Evolutionary conservation across 2,888 invertebrate genomes (phyloP).

Genomic region (Agapetus fuscipes): DNA sequence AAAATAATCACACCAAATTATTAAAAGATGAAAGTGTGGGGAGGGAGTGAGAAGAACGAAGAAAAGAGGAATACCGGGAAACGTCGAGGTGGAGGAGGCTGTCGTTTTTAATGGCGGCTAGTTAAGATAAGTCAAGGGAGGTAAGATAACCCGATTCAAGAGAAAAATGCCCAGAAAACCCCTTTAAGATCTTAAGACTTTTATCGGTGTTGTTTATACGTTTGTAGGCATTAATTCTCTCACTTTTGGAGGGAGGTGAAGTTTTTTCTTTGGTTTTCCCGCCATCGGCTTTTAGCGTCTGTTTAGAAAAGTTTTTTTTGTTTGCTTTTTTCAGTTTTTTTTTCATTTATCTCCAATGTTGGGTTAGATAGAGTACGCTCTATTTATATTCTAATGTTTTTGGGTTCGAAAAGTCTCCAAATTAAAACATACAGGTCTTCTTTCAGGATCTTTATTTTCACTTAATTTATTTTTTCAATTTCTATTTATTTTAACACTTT

Average conservation of each 20-base stretch:
- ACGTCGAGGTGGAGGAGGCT: constrained; percentile 10
- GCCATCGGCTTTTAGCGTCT: constrained; percentile 1
- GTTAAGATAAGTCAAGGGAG: constrained; percentile 19
- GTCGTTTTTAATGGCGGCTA: constrained; percentile 17
- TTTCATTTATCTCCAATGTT: neutral
- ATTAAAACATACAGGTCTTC: too few relatives aligned
- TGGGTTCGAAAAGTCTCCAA: too few relatives aligned
- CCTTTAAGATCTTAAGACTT: constrained; percentile 10
- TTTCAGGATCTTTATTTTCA: too few relatives aligned
- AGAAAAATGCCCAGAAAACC: constrained; percentile 4
- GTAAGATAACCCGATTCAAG: constrained; percentile 18
- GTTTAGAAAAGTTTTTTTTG: constrained; percentile 2
- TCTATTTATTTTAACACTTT: too few relatives aligned
- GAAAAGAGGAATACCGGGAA: neutral
- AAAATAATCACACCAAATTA: too few relatives aligned
- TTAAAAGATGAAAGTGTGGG: too few relatives aligned
- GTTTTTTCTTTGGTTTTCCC: neutral
- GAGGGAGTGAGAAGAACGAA: too few relatives aligned
- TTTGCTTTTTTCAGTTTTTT: neutral
- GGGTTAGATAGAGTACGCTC: too few relatives aligned
- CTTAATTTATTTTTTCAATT: too few relatives aligned
- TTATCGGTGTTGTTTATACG: constrained; percentile 18
- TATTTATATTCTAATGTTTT: too few relatives aligned
- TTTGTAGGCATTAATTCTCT: constrained; percentile 8
- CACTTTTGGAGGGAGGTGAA: neutral